Conservation (phyloP, 2,888 invertebrate species). For the Serripes groenlandicus region DNA sequence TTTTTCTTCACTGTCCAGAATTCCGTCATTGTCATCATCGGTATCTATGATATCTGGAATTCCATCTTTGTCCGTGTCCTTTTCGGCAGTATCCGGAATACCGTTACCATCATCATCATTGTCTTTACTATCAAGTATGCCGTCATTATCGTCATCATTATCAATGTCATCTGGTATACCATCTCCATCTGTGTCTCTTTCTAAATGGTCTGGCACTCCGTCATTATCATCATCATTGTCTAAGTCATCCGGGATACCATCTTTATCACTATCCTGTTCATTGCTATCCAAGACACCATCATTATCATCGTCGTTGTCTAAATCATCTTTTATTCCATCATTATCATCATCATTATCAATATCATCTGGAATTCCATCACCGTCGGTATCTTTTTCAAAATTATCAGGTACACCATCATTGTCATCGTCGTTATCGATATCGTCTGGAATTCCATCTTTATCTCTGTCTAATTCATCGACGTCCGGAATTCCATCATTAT, state of each 20-base stretch:
- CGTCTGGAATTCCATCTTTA: slow-evolving; percentile 78
- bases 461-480: slow-evolving; percentile 62
- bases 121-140: slow-evolving; percentile 77
- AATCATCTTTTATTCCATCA: slow-evolving; percentile 77
- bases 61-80: slow-evolving; percentile 70
- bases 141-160: slow-evolving; percentile 80
- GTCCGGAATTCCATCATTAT: slow-evolving; percentile 72
- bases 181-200: slow-evolving; percentile 71
- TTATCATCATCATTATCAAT: slow-evolving; percentile 76
- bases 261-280: slow-evolving; percentile 41
- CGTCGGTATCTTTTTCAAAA: slow-evolving; percentile 62
- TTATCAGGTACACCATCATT: slow-evolving; percentile 80
- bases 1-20: slow-evolving; percentile 72
- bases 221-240: slow-evolving; percentile 82
- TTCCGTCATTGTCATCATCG: slow-evolving; percentile 80
- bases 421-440: slow-evolving; percentile 81
- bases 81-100: slow-evolving; percentile 70
- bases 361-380: slow-evolving; percentile 75
- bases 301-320: slow-evolving; percentile 76
- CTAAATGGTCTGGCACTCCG: slow-evolving; percentile 76
- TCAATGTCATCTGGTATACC: slow-evolving; percentile 73
- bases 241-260: slow-evolving; percentile 71
- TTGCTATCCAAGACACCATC: slow-evolving; percentile 77
- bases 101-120: slow-evolving; percentile 83
- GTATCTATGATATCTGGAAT: slow-evolving; percentile 73